phyloP scores from a whole-genome alignment of 2,888 invertebrate genomes.

The Tipula helvola region DNA sequence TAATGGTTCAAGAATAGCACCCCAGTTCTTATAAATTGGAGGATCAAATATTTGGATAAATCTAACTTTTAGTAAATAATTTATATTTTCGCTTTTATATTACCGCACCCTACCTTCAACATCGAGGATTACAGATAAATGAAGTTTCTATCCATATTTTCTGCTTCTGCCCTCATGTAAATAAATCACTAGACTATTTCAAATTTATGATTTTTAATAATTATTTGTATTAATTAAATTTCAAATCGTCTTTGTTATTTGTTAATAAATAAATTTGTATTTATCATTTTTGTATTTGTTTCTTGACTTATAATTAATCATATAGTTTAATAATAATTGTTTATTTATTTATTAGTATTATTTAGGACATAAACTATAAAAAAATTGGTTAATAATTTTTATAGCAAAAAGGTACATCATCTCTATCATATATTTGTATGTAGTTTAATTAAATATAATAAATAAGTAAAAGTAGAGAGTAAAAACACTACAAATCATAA shows the following conservation, averaged over 20 bases:
- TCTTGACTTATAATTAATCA: neutral
- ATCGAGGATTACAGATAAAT: no score
- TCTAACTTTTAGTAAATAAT: no score
- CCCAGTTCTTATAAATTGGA: no score
- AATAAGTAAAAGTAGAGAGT: neutral
- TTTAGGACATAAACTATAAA: neutral
- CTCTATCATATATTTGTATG: neutral
- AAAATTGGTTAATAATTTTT: neutral
- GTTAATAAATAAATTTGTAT: neutral
- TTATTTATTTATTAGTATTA: neutral
- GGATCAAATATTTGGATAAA: no score
- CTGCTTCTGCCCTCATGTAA: neutral
- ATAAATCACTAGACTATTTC: neutral
- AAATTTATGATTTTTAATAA: neutral
- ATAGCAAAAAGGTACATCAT: conserved; percentile 4
- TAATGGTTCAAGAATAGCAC: no score
- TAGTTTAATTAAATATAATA: neutral
- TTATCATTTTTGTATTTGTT: neutral
- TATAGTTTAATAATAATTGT: neutral
- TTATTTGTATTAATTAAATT: neutral
- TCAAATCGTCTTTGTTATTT: neutral
- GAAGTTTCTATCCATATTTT: no score
- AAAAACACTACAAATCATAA: neutral
- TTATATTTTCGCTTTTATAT: no score
- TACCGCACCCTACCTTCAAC: no score